Evolutionary conservation across 2,113 vertebrate species (phyloP), one percentile per base, ranked within the genome.

Genomic region (Poecile atricapillus): DNA sequence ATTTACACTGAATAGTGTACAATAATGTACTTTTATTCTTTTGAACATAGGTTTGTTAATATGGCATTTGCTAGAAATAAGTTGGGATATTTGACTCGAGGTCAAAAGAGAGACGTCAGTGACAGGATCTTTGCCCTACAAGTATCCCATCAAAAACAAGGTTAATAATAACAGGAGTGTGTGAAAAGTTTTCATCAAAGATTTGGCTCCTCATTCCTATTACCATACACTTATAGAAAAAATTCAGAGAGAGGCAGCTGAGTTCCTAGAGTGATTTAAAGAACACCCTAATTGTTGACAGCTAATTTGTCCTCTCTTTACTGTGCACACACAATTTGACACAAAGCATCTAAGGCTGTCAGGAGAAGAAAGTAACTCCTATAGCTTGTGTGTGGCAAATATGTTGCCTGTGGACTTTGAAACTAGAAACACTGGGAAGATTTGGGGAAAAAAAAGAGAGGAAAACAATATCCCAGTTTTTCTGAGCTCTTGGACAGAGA

Each of bases 111-210:
- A 70, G 25, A 43, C 24, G 15, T 80, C 50, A 27, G 41, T 39
- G 59, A 49, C 0, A 0, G 28, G 37, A 62, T 28, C 78, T 78
- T 76, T 82, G 10, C 17, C 41, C 31, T 60, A 7, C 4, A 84
- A 50, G 11, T 63, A 50, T 69, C 10, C 7, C 13, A 14, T 62
- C 37, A 65, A 60, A 73, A 56, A 20, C 39, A 56, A 71, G 4
- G 47, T 33, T 31, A 47, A 17, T 0, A 2, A 3, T 24, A 58
- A 47, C 9, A 58, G 20, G 5, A 31, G 25, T 13, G 1, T 5
- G 23, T 64, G 63, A 69, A 78, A 84, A 41, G 10, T 65, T 76
- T 83, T 76, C 37, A n/a, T 76, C 5, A 43, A 52, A 84, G 14
- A 10, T 20, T 31, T 56, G 28, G 15, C 24, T 87, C 33, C n/a